Base-by-base conservation (phyloP, 2,113 vertebrate species). In the Ceyx melanurus region DNA sequence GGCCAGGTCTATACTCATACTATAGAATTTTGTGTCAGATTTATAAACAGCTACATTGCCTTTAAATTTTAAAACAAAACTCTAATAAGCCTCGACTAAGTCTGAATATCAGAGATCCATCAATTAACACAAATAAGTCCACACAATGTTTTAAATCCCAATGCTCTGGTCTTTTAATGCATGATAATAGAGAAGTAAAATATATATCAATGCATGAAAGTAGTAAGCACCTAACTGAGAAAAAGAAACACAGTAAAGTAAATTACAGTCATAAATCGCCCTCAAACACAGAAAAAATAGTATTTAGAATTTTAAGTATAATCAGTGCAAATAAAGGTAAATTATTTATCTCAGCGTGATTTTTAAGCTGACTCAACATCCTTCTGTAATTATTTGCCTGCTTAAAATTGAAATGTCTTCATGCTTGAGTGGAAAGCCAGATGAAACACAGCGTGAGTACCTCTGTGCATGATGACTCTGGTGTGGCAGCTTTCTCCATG, bases 361-460 rank as follows among this genome's bases (percentile, higher is more conserved):
- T 89, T 90, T 94, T 79, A 72, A 79, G 89, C 89, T 94, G 94
- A 92, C 66, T 91, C 91, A 76, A 75, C 58, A 76, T 76, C 42
- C 23, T 87, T 82, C 65, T 57, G 4, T 68, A 89, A 92, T 14
- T 43, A 45, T 6, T 33, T 61, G 26, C 74, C 42, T 82, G 84
- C 89, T 89, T 85, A 87, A 93, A 92, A 91, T 20, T 75, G 62
- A 85, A 86, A 79, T 31, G 45, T 26, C 45, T 85, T 92, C 85
- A 62, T 45, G 85, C 75, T 87, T 57, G 75, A 89, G 87, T 89
- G 61, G 61, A 67, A 81, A 95, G 40, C 23, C 61, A 75, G 57
- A 43, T 42, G 57, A 80, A 93, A 46, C 37, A 37, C 37, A 74
- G 40, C 1, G 2, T 13, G 25, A 87, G 25, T 28, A 70, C 22